Evolutionary conservation across 2,888 invertebrate genomes (phyloP), one percentile per base, ranked within the genome.

Genomic region (Melinaea marsaeus): DNA sequence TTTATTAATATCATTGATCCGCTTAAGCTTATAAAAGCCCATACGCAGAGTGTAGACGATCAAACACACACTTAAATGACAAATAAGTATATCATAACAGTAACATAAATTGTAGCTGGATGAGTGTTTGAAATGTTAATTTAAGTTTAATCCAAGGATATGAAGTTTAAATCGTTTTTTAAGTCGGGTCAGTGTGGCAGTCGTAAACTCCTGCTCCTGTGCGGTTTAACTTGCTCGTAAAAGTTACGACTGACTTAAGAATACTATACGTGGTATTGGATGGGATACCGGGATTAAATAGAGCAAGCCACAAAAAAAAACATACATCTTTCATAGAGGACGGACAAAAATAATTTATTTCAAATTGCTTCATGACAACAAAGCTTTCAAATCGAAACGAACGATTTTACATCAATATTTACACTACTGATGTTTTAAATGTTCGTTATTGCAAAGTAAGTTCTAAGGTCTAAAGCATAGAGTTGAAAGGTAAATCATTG

Each of bases 241-340:
- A 69, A 63, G 68, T 69, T 69, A 69, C 69, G 68, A 68, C 55
- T 58, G 61, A 60, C 32, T 51, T 51, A 51, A 51, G 32, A 51
- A 51, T 51, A 51, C 32, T 51, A 51, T 51, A 32, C 51, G 42
- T 42, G 42, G 9, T 42, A 42, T 51, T 51, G 32, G 51, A 32
- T 51, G 32, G 22, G 32, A 5, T 32, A 51, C 51, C n/a, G 9
- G 32, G 51, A 51, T 51, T 51, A 51, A 51, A 9, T 51, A 13
- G 48, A 51, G 51, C 9, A 51, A 9, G 22, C 51, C 51, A 51
- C 51, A 32, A 51, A 46, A 11, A 46, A 32, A 51, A 9, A 51
- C 32, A 32, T 32, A 9, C 4, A 51, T 6, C 3, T 51, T 32
- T 22, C 11, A 32, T 9, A 51, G 32, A 48, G 11, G 32, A 51